A percentile compares a stretch with the other conserved stretches of the same genome.
These are phyloP conservation scores for Ormia ochracea DNA, from an alignment of 2,888 invertebrate species.

Conservation along the genomic window DNA sequence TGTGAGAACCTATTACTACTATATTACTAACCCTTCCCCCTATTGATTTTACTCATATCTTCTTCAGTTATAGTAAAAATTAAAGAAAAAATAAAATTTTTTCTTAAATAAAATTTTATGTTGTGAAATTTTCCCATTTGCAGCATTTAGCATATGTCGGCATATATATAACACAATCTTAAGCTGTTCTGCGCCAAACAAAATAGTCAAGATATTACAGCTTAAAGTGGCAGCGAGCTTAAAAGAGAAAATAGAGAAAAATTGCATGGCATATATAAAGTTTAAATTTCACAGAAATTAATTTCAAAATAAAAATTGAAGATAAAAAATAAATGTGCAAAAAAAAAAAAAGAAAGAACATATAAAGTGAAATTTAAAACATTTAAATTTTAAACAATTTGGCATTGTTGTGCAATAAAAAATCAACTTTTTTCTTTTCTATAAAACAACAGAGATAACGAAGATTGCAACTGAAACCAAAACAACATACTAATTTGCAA, in stretches of 20 bases:
- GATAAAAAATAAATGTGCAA: conserved; percentile 24
- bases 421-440: not conserved
- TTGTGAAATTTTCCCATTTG: conserved; percentile 31
- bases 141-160: conserved; percentile 5
- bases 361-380: conserved; percentile 51
- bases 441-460: not conserved
- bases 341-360: too few species aligned
- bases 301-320: conserved; percentile 9
- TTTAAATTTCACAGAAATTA: conserved; percentile 52
- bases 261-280: conserved; percentile 43
- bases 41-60: too few species aligned
- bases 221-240: not conserved
- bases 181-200: not conserved
- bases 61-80: too few species aligned
- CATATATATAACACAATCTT: conserved; percentile 9
- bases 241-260: not conserved
- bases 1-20: too few species aligned
- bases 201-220: not conserved
- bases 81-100: too few species aligned
- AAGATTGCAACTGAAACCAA: conserved; percentile 6
- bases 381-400: conserved; percentile 57
- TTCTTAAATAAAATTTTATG: not conserved
- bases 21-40: too few species aligned
- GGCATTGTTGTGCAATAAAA: conserved; percentile 42
- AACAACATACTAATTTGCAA: conserved; percentile 50